Percentiles rank a stretch among this genome's conserved stretches.
phyloP scores from a whole-genome alignment of 2,797 vertebrate genomes.

The Tokudaia tokunoshimensis region DNA sequence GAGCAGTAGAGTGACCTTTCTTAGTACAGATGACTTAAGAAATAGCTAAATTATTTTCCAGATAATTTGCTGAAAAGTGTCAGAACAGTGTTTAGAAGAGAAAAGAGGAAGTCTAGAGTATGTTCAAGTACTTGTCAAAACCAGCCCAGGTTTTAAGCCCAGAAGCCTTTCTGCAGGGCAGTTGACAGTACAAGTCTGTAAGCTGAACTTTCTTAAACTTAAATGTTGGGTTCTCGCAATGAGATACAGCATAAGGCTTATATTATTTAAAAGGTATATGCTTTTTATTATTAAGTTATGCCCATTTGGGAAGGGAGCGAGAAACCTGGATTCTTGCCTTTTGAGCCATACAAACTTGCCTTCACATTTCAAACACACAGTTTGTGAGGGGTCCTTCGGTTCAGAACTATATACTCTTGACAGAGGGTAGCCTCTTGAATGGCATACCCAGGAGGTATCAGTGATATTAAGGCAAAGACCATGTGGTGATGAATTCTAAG shows the following conservation, averaged over 20 bases:
- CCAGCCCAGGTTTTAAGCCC: neutral
- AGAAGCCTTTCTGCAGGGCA: neutral
- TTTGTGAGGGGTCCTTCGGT: neutral
- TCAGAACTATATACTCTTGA: neutral
- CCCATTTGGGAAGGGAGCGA: slow-evolving; percentile 23
- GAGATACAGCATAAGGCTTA: neutral
- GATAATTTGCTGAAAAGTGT: slow-evolving; percentile 3
- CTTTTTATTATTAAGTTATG: neutral
- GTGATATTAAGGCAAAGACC: neutral
- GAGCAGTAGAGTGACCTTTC: slow-evolving; percentile 1
- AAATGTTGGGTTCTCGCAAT: neutral
- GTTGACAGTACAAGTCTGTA: neutral
- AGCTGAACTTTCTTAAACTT: neutral
- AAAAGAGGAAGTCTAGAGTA: neutral
- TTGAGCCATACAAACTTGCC: neutral
- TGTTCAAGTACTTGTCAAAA: neutral
- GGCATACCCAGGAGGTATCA: neutral
- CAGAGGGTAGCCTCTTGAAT: neutral
- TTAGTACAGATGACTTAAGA: slow-evolving; percentile 14
- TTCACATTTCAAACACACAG: neutral
- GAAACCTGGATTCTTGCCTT: neutral
- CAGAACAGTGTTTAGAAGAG: neutral
- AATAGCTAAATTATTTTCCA: neutral
- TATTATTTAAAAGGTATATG: neutral
- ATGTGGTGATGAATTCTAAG: neutral